Base-by-base conservation (phyloP, 35 echinoderm and acorn worm species). In the Heliocidaris erythrogramma region DNA sequence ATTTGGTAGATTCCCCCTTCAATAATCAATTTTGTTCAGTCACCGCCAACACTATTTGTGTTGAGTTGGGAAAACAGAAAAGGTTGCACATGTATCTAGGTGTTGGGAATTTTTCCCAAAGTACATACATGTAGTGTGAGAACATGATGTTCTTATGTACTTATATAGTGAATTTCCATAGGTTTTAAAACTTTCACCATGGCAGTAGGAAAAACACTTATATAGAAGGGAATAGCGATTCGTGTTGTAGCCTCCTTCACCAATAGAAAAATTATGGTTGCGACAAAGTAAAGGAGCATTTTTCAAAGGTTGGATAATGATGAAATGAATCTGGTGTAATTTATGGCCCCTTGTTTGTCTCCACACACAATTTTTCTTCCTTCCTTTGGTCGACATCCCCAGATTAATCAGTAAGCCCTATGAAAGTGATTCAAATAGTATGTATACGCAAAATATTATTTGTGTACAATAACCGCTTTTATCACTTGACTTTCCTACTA, bases 401-500 rank as follows among this genome's bases (percentile, higher is more conserved):
- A 78, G n/a, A 21, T 7, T 18, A 78, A 2, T 78, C 21, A 0
- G 65, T 27, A 78, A 78, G 21, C 27, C 18, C 7, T n/a, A n/a
- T 29, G 65, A 78, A 78, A 78, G 65, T 78, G 21, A 78, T 78
- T 29, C 65, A 78, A 78, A 18, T 78, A n/a, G 65, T 78, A 78
- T 78, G 65, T 78, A 78, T 78, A 78, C 65, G 5, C 17, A 18
- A 60, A 60, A 60, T 18, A 78, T 7, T n/a, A n/a, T 78, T 78
- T 78, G 65, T 78, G 65, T 78, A 78, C 65, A 78, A 78, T 78
- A 78, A 78, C 65, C 18, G 65, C 47, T 89, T 89, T 32, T 48
- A 89, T 89, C 87, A 89, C 47, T 21, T n/a, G 31, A 89, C 87
- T 89, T 48, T 42, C 87, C 47, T 89, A 78, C 65, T 47, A 47